Evolutionary conservation across 1,140 invertebrate species (phyloP).

Genomic region (Zaprionus tsacasi): DNA sequence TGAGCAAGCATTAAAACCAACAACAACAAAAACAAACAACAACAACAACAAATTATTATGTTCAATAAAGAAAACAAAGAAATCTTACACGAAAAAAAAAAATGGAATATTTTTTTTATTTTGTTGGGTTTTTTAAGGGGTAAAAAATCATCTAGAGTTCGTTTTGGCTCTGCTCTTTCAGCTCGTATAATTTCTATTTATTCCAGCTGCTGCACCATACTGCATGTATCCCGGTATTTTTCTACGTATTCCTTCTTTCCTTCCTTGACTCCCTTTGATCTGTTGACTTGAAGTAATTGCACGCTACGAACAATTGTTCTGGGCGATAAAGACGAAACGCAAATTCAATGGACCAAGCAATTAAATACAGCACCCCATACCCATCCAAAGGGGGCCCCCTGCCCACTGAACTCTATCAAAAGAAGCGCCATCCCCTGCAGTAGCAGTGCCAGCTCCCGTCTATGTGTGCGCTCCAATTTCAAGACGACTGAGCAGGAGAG

Average conservation of each 20-base stretch:
- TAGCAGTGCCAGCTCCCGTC: not conserved
- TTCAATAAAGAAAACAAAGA: conserved; percentile 80
- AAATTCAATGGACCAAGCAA: conserved; percentile 43
- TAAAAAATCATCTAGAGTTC: no score
- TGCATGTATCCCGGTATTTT: not conserved
- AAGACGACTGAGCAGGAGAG: not conserved
- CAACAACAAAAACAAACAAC: conserved; percentile 34
- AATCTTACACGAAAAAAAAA: conserved; percentile 65
- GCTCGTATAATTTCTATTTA: not conserved
- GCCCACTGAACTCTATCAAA: not conserved
- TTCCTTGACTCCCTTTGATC: conserved; percentile 41
- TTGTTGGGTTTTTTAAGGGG: no score
- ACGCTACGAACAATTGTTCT: conserved; percentile 71
- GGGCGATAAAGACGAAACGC: conserved; percentile 25
- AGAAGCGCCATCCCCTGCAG: not conserved
- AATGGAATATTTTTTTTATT: not conserved
- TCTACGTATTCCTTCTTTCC: not conserved
- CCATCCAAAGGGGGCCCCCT: not conserved
- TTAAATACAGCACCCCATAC: conserved; percentile 19
- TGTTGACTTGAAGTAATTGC: conserved; percentile 67
- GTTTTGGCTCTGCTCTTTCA: not conserved
- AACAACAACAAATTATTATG: conserved; percentile 77
- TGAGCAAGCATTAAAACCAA: conserved; percentile 78
- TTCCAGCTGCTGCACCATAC: conserved; percentile 2
- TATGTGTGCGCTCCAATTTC: conserved; percentile 27